Percentiles rank a stretch among this genome's conserved stretches.
phyloP scores from a whole-genome alignment of 2,888 invertebrate genomes.

The Leptogaster cylindrica region DNA sequence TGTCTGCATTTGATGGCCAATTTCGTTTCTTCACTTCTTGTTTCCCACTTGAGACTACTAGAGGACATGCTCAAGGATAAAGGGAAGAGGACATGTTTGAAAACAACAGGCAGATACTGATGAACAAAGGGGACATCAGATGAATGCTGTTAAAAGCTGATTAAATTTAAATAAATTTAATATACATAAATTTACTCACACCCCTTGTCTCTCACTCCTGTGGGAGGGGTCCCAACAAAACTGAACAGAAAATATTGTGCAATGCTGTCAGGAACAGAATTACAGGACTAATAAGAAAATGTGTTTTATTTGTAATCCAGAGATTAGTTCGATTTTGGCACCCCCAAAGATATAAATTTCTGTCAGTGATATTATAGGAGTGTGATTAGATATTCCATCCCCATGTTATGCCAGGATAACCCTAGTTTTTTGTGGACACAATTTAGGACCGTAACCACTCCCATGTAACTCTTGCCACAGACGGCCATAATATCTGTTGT shows the following conservation, averaged over 20 bases:
- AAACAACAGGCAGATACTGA: slow-evolving; percentile 5
- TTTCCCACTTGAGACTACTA: not conserved
- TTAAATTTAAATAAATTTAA: slow-evolving; percentile 63
- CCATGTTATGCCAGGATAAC: slow-evolving; percentile 1
- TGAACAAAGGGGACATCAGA: slow-evolving; percentile 29
- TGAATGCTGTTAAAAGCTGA: slow-evolving; percentile 51
- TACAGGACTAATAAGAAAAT: slow-evolving; percentile 15
- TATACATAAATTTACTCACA: slow-evolving; percentile 58
- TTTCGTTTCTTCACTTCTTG: slow-evolving; percentile 35
- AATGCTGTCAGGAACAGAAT: not conserved
- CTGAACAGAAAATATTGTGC: not conserved
- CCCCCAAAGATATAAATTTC: slow-evolving; percentile 24
- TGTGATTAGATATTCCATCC: slow-evolving; percentile 27
- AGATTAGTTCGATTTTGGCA: slow-evolving; percentile 35
- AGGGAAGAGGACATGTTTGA: not conserved
- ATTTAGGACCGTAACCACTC: slow-evolving; percentile 5
- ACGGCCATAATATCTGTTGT: not conserved
- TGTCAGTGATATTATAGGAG: not conserved
- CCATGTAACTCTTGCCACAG: slow-evolving; percentile 11
- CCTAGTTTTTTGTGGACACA: not conserved
- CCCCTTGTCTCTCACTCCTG: not conserved
- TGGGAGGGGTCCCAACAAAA: not conserved
- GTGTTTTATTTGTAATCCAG: slow-evolving; percentile 30
- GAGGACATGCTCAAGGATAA: not conserved
- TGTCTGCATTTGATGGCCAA: slow-evolving; percentile 50